Percentiles rank a stretch among this genome's conserved stretches.
Conservation (phyloP, 2,888 invertebrate genomes). For the Spatulosminthurus flaviceps region DNA sequence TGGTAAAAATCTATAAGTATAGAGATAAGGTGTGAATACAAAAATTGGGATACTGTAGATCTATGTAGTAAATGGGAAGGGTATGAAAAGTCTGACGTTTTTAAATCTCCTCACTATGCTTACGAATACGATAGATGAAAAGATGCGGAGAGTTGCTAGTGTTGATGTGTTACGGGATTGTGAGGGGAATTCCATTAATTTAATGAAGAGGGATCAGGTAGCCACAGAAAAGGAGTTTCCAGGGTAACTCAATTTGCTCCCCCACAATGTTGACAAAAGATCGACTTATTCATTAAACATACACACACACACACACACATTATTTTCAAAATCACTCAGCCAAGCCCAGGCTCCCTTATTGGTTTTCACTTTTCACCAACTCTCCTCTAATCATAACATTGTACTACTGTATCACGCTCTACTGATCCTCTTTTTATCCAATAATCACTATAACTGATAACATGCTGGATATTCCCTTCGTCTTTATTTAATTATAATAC, state of each 20-base stretch:
- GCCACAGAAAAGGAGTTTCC: slow-evolving; percentile 50
- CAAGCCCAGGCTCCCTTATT: neutral
- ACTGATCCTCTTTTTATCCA: neutral
- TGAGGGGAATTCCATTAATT: slow-evolving; percentile 50
- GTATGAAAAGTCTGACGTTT: no score
- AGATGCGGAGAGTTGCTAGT: neutral
- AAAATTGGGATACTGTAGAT: no score
- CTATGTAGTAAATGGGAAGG: no score
- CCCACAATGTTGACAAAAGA: slow-evolving; percentile 52
- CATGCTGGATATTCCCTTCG: no score
- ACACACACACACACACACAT: no score
- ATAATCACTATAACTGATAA: slow-evolving; percentile 1
- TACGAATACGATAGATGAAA: neutral
- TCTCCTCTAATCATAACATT: slow-evolving; percentile 13
- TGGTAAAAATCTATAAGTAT: no score
- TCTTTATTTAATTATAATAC: no score
- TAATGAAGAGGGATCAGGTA: slow-evolving; percentile 55
- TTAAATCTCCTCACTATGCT: neutral
- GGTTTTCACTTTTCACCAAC: slow-evolving; percentile 1
- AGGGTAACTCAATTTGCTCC: slow-evolving; percentile 47
- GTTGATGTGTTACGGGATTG: slow-evolving; percentile 8
- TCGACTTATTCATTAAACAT: slow-evolving; percentile 42
- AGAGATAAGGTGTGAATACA: no score
- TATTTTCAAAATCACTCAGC: slow-evolving; percentile 25
- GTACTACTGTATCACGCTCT: neutral